Evolutionary conservation across 1,140 invertebrate genomes (phyloP).

Genomic region (Nephotettix cincticeps): DNA sequence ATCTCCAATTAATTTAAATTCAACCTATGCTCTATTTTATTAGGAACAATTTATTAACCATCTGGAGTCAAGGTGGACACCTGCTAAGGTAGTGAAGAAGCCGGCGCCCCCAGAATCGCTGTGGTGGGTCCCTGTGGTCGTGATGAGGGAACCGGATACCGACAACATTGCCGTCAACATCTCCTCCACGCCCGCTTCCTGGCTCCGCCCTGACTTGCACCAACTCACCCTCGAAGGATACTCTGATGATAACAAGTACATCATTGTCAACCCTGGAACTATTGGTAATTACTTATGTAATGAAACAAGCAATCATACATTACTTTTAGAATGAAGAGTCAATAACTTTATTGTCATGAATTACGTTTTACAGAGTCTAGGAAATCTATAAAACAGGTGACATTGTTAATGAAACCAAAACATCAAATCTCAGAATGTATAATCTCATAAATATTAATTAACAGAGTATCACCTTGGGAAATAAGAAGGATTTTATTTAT

Average conservation of each 20-base stretch:
- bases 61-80: conserved; percentile 31
- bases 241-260: conserved; percentile 36
- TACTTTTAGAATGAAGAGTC: too few relatives aligned
- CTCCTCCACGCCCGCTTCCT: conserved; percentile 16
- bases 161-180: background rate
- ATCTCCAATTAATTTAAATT: too few relatives aligned
- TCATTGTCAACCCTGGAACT: conserved; percentile 78
- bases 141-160: background rate
- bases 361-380: too few relatives aligned
- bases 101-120: conserved; percentile 23
- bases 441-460: too few relatives aligned
- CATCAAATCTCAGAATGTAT: too few relatives aligned
- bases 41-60: conserved; percentile 41
- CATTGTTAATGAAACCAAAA: too few relatives aligned
- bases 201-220: conserved; percentile 32
- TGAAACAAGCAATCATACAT: too few relatives aligned
- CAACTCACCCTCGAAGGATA: conserved; percentile 22
- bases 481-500: too few relatives aligned
- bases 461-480: too few relatives aligned
- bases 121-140: conserved; percentile 36
- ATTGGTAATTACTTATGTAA: conserved; percentile 69
- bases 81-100: conserved; percentile 37
- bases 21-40: background rate
- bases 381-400: too few relatives aligned
- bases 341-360: too few relatives aligned